Percentiles rank a stretch among this genome's conserved stretches.
Evolutionary conservation across 2,797 vertebrate species (phyloP).

Genomic region (Phoebastria nigripes): DNA sequence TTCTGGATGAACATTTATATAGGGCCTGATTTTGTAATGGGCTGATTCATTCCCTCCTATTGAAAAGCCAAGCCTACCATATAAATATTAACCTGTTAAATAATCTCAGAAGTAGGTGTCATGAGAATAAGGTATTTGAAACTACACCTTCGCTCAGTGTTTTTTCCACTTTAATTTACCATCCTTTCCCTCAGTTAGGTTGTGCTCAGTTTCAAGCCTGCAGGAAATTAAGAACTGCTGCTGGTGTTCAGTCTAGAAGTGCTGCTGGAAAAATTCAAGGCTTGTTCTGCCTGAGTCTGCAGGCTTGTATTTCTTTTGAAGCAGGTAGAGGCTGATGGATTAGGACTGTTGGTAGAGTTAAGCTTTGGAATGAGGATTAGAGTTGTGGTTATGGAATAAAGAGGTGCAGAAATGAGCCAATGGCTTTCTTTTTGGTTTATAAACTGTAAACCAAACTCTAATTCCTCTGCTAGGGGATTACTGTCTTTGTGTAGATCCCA

Average conservation of each 20-base stretch:
- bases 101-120: background rate
- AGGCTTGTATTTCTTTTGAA: background rate
- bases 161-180: background rate
- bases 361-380: background rate
- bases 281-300: background rate
- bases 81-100: background rate
- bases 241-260: background rate
- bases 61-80: background rate
- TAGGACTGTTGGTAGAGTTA: background rate
- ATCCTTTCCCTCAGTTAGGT: background rate
- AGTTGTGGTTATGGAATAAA: background rate
- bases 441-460: background rate
- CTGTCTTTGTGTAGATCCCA: background rate
- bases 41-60: background rate
- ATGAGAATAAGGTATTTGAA: background rate
- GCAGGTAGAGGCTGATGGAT: background rate
- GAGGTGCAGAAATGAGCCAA: background rate
- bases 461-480: background rate
- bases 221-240: background rate
- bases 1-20: background rate
- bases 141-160: background rate
- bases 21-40: background rate
- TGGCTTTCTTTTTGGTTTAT: background rate
- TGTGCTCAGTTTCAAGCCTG: background rate
- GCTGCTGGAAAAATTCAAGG: background rate